Evolutionary conservation across 2,888 invertebrate species (phyloP).

Genomic region (Acronicta psi): DNA sequence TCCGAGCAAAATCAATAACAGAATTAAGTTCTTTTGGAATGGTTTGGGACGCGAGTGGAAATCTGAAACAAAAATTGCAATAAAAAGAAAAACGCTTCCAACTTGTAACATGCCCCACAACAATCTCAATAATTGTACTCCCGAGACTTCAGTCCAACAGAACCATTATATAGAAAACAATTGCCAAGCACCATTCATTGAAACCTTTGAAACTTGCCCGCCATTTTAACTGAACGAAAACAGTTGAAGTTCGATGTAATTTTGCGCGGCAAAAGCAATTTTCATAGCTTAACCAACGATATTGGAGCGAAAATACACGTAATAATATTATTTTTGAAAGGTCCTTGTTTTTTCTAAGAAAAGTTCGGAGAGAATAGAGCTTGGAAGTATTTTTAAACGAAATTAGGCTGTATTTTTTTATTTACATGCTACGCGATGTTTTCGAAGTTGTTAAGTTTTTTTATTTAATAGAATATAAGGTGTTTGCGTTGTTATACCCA

Average conservation of each 20-base stretch:
- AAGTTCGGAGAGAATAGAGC: not conserved
- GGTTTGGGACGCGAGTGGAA: too few species aligned
- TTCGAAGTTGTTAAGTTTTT: too few species aligned
- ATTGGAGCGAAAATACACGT: not conserved
- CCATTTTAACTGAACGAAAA: slow-evolving; percentile 33
- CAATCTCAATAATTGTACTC: slow-evolving; percentile 25
- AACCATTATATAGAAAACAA: slow-evolving; percentile 30
- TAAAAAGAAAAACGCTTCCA: too few species aligned
- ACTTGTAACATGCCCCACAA: slow-evolving; percentile 4
- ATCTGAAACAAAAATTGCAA: too few species aligned
- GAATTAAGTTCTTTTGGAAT: too few species aligned
- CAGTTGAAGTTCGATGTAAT: slow-evolving; percentile 16
- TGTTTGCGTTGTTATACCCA: too few species aligned
- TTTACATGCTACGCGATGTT: too few species aligned
- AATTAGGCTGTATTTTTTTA: too few species aligned
- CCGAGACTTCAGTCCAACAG: slow-evolving; percentile 4
- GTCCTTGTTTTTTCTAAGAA: not conserved
- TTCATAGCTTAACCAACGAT: slow-evolving; percentile 1
- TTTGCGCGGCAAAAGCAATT: not conserved
- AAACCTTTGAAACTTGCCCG: slow-evolving; percentile 6
- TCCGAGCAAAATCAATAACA: too few species aligned
- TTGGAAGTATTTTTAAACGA: not conserved
- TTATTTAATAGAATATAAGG: too few species aligned
- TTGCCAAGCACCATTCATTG: slow-evolving; percentile 19
- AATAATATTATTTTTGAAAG: not conserved